Base-by-base conservation (phyloP, 1,140 invertebrate genomes). In the Drosophila nebulosa region DNA sequence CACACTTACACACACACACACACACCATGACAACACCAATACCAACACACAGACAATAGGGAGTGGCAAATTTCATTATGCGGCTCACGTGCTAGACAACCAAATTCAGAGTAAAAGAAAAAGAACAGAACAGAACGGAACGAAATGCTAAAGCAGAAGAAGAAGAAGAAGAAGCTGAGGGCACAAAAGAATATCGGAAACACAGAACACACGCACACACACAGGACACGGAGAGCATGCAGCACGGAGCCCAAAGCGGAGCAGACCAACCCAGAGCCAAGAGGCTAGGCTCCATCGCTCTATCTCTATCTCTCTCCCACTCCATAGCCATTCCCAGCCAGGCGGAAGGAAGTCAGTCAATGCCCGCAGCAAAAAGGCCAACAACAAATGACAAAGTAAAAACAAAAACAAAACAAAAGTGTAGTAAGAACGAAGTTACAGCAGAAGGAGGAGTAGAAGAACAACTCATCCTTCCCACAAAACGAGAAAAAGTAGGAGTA, bases 21-120 rank as follows among this genome's bases (percentile, higher is more conserved):
- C 16, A 61, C 57, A 63, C 36, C 66, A 24, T 39, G 6, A 39
- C 57, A 55, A 42, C 32, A 59, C 39, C 59, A 51, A 39, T 27
- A 65, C 55, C 52, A 67, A 27, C 9, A 77, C 53, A 35, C 57
- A 51, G 56, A 79, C 62, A 75, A 74, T 77, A 77, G 77, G 79
- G 79, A 84, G 85, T 84, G 76, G 79, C 67, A 67, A 77, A 79
- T 80, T 89, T 89, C 74, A 78, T 89, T 89, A 89, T 89, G 85
- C 85, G 64, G 79, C 85, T 89, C 85, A 89, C 85, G 85, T 89
- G 85, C 85, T 80, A 89, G 85, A 89, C 85, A 89, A 89, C 85
- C 85, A 89, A 89, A 89, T 89, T 89, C 85, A 89, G 78, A 86
- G 78, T 77, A 78, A 80, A 58, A 52, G 59, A 50, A 78, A 61